phyloP scores from a whole-genome alignment of 2,113 vertebrate species.

The Gyps fulvus region DNA sequence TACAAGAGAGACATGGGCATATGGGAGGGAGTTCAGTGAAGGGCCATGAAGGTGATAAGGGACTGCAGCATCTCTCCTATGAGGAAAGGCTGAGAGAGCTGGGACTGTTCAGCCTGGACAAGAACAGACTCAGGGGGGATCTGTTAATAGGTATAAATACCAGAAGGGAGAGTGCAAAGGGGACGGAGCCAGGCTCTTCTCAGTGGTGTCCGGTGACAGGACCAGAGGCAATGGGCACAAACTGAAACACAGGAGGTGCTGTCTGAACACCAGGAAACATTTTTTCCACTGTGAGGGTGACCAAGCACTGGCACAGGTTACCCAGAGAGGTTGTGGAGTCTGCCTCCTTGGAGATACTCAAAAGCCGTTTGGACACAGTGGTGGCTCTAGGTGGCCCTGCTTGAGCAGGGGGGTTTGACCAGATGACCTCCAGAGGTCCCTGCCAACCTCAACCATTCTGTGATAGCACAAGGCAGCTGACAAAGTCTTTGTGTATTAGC shows the following conservation, averaged over 20 bases:
- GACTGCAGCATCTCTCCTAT: not conserved
- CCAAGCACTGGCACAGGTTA: not conserved
- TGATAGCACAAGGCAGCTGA: not conserved
- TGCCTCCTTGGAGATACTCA: not conserved
- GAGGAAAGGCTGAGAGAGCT: not conserved
- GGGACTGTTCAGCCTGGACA: not conserved
- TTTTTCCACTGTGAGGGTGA: not conserved
- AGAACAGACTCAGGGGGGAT: not conserved
- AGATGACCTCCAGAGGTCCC: not conserved
- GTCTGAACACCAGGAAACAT: not conserved
- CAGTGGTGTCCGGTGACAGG: not conserved
- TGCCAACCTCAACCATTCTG: not conserved
- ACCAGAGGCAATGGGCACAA: not conserved
- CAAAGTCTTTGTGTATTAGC: not conserved
- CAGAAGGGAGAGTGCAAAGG: not conserved
- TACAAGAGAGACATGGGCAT: not conserved
- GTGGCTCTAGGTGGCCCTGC: not conserved
- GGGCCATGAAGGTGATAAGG: not conserved
- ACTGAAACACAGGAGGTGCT: not conserved
- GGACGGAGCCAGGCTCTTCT: not conserved
- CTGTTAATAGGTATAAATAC: not conserved
- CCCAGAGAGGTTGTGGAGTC: not conserved
- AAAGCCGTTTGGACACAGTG: not conserved
- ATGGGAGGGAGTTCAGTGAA: rapidly evolving
- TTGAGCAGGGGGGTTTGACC: not conserved